A percentile compares a stretch with the other conserved stretches of the same genome.
Evolutionary conservation across 2,888 invertebrate genomes (phyloP).

Genomic region (Syrista parreyssii): DNA sequence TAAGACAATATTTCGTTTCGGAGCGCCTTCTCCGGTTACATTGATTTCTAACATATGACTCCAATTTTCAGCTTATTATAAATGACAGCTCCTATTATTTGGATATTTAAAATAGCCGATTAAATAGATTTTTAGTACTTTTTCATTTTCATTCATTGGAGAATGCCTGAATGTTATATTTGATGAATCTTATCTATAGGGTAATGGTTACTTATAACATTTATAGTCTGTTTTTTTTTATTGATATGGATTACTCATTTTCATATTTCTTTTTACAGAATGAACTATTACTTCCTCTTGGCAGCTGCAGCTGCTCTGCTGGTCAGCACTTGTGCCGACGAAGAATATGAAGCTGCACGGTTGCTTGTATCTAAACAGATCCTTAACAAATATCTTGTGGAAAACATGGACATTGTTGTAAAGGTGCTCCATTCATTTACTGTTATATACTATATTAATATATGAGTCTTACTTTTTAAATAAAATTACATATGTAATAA

Average conservation of each 20-base stretch:
- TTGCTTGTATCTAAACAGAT: conserved; percentile 93
- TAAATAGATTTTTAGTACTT: too few relatives aligned
- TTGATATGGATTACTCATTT: neutral
- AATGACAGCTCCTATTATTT: neutral
- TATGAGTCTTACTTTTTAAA: too few relatives aligned
- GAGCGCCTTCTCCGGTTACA: neutral
- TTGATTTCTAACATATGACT: conserved; percentile 28
- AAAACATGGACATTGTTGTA: conserved; percentile 94
- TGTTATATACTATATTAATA: neutral
- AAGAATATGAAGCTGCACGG: conserved; percentile 81
- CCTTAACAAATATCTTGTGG: conserved; percentile 94
- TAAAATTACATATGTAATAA: too few relatives aligned
- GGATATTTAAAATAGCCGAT: too few relatives aligned
- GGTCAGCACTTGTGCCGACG: conserved; percentile 68
- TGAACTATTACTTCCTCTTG: conserved; percentile 64
- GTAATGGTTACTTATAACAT: neutral
- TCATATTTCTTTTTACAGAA: conserved; percentile 48
- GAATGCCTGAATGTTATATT: neutral
- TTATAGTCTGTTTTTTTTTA: neutral
- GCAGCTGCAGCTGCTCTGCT: conserved; percentile 67
- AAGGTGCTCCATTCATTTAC: conserved; percentile 68
- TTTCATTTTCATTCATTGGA: neutral
- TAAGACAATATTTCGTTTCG: neutral
- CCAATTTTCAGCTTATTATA: neutral
- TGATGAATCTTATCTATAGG: neutral